These are phyloP conservation scores for Neomorphus geoffroyi DNA, from an alignment of 2,797 vertebrate species.

Conservation along the genomic window DNA sequence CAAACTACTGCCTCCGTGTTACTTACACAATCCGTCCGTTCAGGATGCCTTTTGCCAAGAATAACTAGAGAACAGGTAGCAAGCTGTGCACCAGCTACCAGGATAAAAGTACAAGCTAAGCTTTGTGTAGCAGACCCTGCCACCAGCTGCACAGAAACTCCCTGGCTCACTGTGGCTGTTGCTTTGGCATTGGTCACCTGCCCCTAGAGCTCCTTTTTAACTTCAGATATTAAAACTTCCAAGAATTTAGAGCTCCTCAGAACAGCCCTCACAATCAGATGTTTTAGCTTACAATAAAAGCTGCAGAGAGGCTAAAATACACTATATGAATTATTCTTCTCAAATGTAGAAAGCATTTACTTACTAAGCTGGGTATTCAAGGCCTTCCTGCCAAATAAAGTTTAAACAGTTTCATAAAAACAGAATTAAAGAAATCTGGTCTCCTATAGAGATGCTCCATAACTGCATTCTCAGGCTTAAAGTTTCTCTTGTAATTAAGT, in stretches of 20 bases:
- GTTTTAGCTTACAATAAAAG: background rate
- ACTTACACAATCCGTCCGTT: background rate
- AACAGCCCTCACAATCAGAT: background rate
- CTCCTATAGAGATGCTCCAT: background rate
- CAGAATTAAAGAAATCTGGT: background rate
- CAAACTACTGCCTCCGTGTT: background rate
- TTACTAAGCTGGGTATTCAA: background rate
- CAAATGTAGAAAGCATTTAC: background rate
- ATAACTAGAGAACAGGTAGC: background rate
- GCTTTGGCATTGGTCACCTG: background rate
- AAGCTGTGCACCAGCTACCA: background rate
- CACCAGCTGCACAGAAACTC: background rate
- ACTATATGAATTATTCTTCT: background rate
- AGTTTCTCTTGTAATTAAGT: background rate
- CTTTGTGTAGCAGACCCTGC: background rate
- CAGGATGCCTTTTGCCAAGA: background rate
- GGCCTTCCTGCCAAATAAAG: background rate
- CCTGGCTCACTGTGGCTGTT: background rate
- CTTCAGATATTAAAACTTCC: background rate
- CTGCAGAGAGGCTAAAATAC: background rate
- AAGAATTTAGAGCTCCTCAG: background rate
- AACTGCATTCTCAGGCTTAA: background rate
- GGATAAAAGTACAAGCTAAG: background rate
- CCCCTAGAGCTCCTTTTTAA: background rate
- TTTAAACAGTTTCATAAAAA: background rate